Evolutionary conservation across 1,140 invertebrate species (phyloP).

Genomic region (Portunus trituberculatus): DNA sequence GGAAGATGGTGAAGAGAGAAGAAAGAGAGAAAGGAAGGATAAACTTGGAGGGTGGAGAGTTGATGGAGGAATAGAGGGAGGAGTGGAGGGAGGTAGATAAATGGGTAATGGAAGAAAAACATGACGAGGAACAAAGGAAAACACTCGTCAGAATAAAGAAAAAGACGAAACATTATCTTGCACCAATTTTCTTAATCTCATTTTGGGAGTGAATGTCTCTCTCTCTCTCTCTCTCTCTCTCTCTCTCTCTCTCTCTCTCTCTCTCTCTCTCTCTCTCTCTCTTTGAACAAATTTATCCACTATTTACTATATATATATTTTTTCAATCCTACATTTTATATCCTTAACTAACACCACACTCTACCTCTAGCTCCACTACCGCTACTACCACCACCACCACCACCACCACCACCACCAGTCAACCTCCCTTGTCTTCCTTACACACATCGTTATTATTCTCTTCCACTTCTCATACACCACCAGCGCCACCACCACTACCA

Average conservation of each 20-base stretch:
- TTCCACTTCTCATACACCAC: too few relatives aligned
- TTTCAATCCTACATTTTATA: not conserved
- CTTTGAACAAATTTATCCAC: not conserved
- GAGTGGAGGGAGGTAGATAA: not conserved
- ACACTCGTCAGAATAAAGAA: not conserved
- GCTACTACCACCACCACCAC: not conserved
- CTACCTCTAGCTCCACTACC: not conserved
- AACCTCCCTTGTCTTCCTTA: not conserved
- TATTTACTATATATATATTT: not conserved
- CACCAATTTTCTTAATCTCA: too few relatives aligned
- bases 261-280: not conserved
- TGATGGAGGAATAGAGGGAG: not conserved
- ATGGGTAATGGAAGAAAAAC: not conserved
- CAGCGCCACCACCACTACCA: too few relatives aligned
- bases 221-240: not conserved
- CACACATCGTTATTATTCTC: too few relatives aligned
- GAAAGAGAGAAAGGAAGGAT: not conserved
- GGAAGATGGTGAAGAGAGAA: not conserved
- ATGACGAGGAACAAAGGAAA: not conserved
- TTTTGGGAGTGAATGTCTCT: not conserved
- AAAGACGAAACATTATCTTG: not conserved
- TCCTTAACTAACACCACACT: not conserved
- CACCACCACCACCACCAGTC: not conserved
- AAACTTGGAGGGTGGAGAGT: not conserved
- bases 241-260: constrained; percentile 16